Evolutionary conservation across 2,113 vertebrate genomes (phyloP).

Genomic region (Megaptera novaeangliae): DNA sequence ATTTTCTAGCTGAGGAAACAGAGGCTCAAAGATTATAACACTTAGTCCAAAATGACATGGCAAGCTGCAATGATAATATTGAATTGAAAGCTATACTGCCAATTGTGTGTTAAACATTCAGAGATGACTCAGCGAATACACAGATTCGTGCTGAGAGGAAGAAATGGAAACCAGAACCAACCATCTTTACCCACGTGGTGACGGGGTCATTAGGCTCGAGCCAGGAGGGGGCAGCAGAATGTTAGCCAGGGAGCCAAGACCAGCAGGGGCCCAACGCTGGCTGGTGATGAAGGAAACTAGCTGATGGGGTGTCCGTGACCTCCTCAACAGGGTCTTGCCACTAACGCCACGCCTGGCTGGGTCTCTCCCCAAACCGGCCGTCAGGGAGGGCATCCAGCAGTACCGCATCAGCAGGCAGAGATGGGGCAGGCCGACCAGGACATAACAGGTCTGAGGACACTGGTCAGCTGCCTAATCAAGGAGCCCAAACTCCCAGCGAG

Average conservation of each 20-base stretch:
- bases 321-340: not conserved
- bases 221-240: not conserved
- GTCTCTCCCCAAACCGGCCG: not conserved
- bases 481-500: not conserved
- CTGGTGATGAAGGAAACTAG: not conserved
- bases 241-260: not conserved
- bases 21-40: not conserved
- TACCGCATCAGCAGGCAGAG: not conserved
- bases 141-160: not conserved
- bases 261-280: not conserved
- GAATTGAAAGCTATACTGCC: not conserved
- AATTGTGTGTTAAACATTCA: not conserved
- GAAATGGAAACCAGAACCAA: not conserved
- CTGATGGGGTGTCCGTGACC: not conserved
- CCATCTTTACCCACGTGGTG: accelerated
- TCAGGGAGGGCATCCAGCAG: not conserved
- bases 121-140: not conserved
- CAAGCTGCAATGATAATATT: not conserved
- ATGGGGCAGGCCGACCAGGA: not conserved
- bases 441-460: not conserved
- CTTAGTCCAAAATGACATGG: not conserved
- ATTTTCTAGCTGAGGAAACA: not conserved
- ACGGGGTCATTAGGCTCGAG: not conserved
- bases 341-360: not conserved
- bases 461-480: not conserved